Evolutionary conservation across 2,888 invertebrate species (phyloP).

Genomic region (Drosophila infuscata): DNA sequence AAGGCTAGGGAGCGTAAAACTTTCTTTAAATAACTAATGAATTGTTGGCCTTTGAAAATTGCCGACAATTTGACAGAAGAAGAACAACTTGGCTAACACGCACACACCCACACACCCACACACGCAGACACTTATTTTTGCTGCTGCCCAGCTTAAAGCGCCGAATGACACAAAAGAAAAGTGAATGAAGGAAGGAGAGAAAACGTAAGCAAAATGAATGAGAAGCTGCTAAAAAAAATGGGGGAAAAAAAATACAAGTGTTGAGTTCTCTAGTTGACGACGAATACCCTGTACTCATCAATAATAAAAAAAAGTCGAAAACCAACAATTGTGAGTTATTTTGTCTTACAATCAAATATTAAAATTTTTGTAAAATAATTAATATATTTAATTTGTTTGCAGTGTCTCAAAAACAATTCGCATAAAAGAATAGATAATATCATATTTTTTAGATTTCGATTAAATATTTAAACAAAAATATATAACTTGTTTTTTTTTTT

Average conservation of each 20-base stretch:
- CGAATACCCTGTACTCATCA: conserved; percentile 2
- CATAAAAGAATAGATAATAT: background rate
- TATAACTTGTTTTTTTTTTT: background rate
- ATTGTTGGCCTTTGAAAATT: conserved; percentile 69
- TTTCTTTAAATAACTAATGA: conserved; percentile 76
- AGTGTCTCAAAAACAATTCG: background rate
- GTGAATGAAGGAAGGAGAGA: conserved; percentile 11
- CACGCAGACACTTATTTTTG: conserved; percentile 46
- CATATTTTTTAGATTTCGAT: background rate
- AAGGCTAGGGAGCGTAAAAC: conserved; percentile 20
- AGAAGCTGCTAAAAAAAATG: background rate
- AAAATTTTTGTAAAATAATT: background rate
- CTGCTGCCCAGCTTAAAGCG: conserved; percentile 50
- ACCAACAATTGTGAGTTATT: too few species aligned
- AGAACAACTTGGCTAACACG: conserved; percentile 22
- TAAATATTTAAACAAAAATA: background rate
- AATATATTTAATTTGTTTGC: background rate
- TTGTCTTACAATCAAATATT: background rate
- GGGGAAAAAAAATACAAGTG: background rate
- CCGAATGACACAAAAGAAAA: conserved; percentile 32
- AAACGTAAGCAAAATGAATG: conserved; percentile 31
- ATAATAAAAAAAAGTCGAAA: background rate
- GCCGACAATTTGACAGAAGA: conserved; percentile 53
- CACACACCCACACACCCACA: conserved; percentile 38
- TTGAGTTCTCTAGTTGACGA: background rate